Evolutionary conservation across 2,888 invertebrate species (phyloP).

Genomic region (Drosophila heteroneura): DNA sequence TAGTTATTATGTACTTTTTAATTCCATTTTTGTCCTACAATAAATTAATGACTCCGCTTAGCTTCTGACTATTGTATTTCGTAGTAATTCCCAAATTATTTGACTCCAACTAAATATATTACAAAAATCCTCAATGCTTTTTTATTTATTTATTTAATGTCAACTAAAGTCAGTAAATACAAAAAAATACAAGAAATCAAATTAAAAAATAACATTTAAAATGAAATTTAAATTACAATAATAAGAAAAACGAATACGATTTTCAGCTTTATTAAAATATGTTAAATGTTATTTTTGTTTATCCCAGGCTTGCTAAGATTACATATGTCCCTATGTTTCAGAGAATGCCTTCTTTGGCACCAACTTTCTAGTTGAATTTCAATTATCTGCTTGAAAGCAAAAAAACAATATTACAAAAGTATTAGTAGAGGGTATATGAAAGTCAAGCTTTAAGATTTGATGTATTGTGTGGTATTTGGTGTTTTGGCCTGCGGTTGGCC

Average conservation of each 20-base stretch:
- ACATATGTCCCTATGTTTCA: not conserved
- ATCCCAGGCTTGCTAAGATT: not conserved
- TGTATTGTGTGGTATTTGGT: slow-evolving; percentile 28
- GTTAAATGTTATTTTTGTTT: not conserved
- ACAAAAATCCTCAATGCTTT: not conserved
- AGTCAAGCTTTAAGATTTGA: not conserved
- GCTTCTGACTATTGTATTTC: not conserved
- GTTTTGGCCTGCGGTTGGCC: slow-evolving; percentile 69
- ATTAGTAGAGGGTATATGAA: slow-evolving; percentile 21
- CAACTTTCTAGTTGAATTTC: not conserved
- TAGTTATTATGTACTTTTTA: not conserved
- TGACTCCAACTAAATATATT: not conserved
- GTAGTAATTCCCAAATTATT: not conserved
- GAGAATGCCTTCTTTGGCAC: not conserved
- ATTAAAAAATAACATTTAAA: not conserved
- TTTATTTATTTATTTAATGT: not conserved
- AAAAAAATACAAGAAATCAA: not conserved
- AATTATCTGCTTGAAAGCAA: not conserved
- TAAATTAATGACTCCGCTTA: not conserved
- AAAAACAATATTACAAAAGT: not conserved
- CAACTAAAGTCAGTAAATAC: not conserved
- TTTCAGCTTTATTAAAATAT: not conserved
- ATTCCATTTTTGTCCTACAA: not conserved
- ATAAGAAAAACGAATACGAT: not conserved
- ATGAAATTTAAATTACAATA: not conserved